Evolutionary conservation across 1,140 invertebrate genomes (phyloP).

Genomic region (Drosophila navojoa): DNA sequence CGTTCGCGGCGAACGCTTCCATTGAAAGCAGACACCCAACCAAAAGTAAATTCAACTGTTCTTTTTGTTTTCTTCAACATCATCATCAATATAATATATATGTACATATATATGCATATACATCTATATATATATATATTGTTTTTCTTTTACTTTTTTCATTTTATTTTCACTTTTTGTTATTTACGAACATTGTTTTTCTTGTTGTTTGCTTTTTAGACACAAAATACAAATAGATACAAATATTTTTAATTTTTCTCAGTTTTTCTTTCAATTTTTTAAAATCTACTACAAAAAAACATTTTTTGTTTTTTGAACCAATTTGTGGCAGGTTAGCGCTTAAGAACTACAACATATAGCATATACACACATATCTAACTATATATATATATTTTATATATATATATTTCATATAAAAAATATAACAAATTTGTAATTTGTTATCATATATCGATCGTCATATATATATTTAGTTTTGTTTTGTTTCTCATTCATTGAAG

Average conservation of each 20-base stretch:
- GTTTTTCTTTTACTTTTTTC: constrained; percentile 42
- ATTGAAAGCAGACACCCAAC: constrained; percentile 62
- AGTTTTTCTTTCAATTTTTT: constrained; percentile 45
- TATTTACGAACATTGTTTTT: constrained; percentile 70
- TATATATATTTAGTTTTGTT: constrained; percentile 14
- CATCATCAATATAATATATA: constrained; percentile 6
- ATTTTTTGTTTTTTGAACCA: constrained; percentile 37
- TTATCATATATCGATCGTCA: constrained; percentile 38
- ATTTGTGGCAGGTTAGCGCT: constrained; percentile 68
- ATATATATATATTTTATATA: constrained; percentile 66
- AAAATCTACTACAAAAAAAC: constrained; percentile 73
- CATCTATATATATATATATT: constrained; percentile 24
- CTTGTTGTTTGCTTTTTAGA: constrained; percentile 55
- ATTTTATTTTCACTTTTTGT: constrained; percentile 52
- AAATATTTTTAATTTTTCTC: constrained; percentile 32
- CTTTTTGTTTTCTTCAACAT: constrained; percentile 39
- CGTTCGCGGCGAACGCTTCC: constrained; percentile 37
- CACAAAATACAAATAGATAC: constrained; percentile 75
- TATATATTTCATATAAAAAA: constrained; percentile 70
- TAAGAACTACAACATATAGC: constrained; percentile 70
- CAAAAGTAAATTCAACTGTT: constrained; percentile 14
- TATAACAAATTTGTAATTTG: constrained; percentile 80
- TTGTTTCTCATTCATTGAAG: constrained; percentile 60
- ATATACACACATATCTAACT: constrained; percentile 49
- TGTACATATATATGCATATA: constrained; percentile 4